Evolutionary conservation across 2,797 vertebrate species (phyloP), one percentile per base, ranked within the genome.

Genomic region (Salmo trutta): DNA sequence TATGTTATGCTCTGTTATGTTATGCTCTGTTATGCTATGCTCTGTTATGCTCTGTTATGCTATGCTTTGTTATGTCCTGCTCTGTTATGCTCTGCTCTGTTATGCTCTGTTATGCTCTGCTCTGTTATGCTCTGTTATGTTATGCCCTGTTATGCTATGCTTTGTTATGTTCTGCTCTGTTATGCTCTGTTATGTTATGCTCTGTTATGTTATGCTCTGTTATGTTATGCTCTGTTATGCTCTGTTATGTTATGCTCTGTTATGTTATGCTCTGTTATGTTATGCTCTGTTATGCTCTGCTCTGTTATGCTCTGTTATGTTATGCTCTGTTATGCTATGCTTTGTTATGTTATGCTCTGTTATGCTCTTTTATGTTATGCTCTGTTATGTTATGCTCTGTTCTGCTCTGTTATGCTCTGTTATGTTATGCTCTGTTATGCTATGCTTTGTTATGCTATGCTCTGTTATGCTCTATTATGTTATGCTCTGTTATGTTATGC

Each of bases 301-400:
- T 59, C 8, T 62, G 56, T 1, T 62, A 2, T 24, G n/a, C 8
- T 62, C 2, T 24, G 56, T 0, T 62, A 0, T 8, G 19, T 12
- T 24, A 0, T 53, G 54, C n/a, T 56, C 0, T 56, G 54, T 3
- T 56, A 3, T 54, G 53, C 6, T 59, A 0, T 56, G 54, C 6
- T 2, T 0, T 16, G 15, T 1, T 5, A 3, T 54, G 53, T 6
- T 59, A 0, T 56, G 54, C 6, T 2, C 1, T 16, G 15, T 1
- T 5, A 1, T n/a, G 17, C 0, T 53, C 0, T 17, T 2, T 5
- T 41, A 1, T 41, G 41, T 0, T 41, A 0, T 41, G 41, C 0
- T 41, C 0, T 10, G 41, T 10, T 41, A 0, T 41, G 41, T 0
- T 33, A 0, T 41, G 41, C 1, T 41, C 0, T 41, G 41, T 0